These are phyloP conservation scores for Cyrtonyx montezumae DNA, from an alignment of 2,113 vertebrate genomes.

Conservation along the genomic window DNA sequence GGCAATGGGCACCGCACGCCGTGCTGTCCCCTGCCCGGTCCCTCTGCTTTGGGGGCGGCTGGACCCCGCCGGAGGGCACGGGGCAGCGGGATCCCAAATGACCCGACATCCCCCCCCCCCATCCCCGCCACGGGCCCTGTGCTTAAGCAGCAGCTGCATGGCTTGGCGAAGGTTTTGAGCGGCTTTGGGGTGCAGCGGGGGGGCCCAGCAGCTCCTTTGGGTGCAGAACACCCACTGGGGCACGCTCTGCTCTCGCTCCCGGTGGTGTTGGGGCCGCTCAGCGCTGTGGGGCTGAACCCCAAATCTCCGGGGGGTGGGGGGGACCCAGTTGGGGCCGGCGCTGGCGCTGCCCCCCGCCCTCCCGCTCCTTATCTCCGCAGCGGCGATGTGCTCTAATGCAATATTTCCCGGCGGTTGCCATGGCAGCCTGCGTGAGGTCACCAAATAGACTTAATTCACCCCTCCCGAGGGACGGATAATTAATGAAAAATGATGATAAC, in stretches of 20 bases:
- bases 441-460: constrained; percentile 69
- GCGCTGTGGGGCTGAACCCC: not conserved
- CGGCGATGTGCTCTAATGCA: constrained; percentile 57
- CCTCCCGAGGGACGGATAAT: constrained; percentile 63
- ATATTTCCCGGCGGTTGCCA: constrained; percentile 70
- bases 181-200: not conserved
- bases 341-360: not conserved
- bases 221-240: not conserved
- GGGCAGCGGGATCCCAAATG: not conserved
- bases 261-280: not conserved
- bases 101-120: too few relatives aligned
- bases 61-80: not conserved
- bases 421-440: constrained; percentile 68
- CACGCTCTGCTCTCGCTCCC: not conserved
- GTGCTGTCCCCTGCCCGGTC: not conserved
- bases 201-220: not conserved
- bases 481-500: constrained; percentile 66
- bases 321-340: not conserved
- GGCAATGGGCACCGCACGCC: not conserved
- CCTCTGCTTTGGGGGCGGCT: not conserved
- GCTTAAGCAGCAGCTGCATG: rapidly evolving
- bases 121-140: rapidly evolving
- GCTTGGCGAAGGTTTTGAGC: not conserved
- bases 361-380: constrained; percentile 8
- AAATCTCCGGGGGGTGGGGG: rapidly evolving